Evolutionary conservation across 2,113 vertebrate species (phyloP).

Genomic region (Pangasianodon hypophthalmus): DNA sequence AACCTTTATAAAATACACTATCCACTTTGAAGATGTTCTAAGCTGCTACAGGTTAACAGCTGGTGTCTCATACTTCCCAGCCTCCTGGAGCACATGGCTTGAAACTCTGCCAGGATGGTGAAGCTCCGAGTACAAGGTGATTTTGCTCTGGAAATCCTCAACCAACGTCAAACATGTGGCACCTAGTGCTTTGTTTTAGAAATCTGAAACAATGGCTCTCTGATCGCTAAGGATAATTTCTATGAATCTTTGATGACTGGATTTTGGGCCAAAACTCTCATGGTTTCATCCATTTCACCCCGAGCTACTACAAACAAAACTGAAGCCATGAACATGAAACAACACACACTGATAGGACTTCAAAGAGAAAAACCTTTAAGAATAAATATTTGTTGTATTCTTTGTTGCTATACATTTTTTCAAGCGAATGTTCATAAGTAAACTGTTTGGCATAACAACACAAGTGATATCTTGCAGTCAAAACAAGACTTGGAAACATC

Average conservation of each 20-base stretch:
- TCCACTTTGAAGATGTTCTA: slow-evolving; percentile 19
- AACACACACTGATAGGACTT: background rate
- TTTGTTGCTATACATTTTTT: background rate
- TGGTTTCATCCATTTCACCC: slow-evolving; percentile 27
- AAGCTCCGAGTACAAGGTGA: slow-evolving; percentile 1
- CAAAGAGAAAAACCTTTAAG: background rate
- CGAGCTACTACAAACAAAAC: slow-evolving; percentile 16
- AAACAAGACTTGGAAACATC: background rate
- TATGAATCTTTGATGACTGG: slow-evolving; percentile 50
- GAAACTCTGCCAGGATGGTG: slow-evolving; percentile 13
- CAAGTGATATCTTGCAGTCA: background rate
- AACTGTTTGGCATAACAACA: background rate
- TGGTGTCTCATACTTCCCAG: slow-evolving; percentile 4
- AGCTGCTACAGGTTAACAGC: slow-evolving; percentile 24
- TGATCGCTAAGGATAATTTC: slow-evolving; percentile 48
- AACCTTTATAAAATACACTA: slow-evolving; percentile 26
- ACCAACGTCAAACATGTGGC: background rate
- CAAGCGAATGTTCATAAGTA: background rate
- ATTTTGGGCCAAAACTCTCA: slow-evolving; percentile 44
- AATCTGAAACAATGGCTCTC: slow-evolving; percentile 36
- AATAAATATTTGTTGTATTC: background rate
- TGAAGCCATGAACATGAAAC: background rate
- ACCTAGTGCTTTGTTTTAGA: slow-evolving; percentile 1
- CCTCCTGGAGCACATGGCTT: background rate
- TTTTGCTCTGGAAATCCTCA: background rate